Percentiles rank a stretch among this genome's conserved stretches.
phyloP scores from a whole-genome alignment of 1,140 invertebrate genomes.

The Drosophila arawakana region DNA sequence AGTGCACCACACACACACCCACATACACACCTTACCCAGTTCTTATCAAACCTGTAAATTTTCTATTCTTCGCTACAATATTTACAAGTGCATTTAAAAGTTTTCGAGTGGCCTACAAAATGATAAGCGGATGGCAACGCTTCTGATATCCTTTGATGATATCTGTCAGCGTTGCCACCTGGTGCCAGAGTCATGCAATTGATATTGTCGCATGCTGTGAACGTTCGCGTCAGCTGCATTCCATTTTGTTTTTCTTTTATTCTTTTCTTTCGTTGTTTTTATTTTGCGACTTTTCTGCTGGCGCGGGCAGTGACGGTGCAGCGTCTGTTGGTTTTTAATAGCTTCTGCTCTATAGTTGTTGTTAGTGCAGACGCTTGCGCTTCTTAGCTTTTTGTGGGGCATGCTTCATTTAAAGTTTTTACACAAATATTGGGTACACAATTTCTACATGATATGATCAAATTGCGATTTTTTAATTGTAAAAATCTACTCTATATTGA shows the following conservation, averaged over 20 bases:
- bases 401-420: conserved; percentile 23
- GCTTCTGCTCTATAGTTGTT: background rate
- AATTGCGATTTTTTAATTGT: background rate
- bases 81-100: background rate
- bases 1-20: conserved; percentile 6
- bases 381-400: conserved; percentile 16
- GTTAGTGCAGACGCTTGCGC: conserved; percentile 6
- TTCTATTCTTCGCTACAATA: background rate
- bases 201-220: conserved; percentile 45
- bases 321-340: conserved; percentile 13
- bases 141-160: conserved; percentile 32
- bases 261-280: conserved; percentile 6
- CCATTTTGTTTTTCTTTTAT: background rate
- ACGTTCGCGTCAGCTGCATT: conserved; percentile 10
- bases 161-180: conserved; percentile 40
- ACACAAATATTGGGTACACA: background rate
- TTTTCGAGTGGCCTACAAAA: background rate
- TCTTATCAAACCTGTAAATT: background rate
- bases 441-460: background rate
- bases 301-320: conserved; percentile 1
- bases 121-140: background rate
- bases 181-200: conserved; percentile 28
- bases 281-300: conserved; percentile 4
- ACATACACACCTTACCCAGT: background rate
- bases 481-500: no score